Conservation (phyloP, 92 coral and sea anemone species). For the Palythoa caribaeorum region DNA sequence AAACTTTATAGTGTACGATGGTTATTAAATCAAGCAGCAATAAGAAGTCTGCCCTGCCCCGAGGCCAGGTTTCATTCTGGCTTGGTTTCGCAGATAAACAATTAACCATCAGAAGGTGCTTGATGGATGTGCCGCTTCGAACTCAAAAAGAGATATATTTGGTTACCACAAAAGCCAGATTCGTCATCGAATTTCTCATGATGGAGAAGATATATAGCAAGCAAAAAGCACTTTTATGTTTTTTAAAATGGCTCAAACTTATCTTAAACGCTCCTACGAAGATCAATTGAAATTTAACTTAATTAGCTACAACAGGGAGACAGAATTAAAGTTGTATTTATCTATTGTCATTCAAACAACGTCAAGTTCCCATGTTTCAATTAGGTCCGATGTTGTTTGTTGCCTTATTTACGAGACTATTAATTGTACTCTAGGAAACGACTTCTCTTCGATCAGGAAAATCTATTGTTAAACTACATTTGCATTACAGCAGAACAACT, state of each 20-base stretch:
- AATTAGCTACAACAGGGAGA: slow-evolving; percentile 40
- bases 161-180: slow-evolving; percentile 42
- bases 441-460: background rate
- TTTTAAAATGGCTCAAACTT: slow-evolving; percentile 7
- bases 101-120: slow-evolving; percentile 39
- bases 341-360: slow-evolving; percentile 55
- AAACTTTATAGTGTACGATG: background rate
- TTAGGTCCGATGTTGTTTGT: slow-evolving; percentile 25
- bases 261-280: background rate
- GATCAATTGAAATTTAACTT: slow-evolving; percentile 35
- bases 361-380: slow-evolving; percentile 46
- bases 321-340: slow-evolving; percentile 53
- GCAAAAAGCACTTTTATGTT: background rate
- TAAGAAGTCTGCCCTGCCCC: background rate
- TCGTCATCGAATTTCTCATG: background rate
- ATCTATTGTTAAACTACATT: background rate
- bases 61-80: background rate
- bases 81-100: slow-evolving; percentile 14
- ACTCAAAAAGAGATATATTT: slow-evolving; percentile 20
- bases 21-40: background rate
- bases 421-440: slow-evolving; percentile 15
- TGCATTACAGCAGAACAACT: background rate
- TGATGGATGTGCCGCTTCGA: slow-evolving; percentile 39
- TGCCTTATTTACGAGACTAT: slow-evolving; percentile 29
- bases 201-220: background rate